Evolutionary conservation across 2,888 invertebrate genomes (phyloP).

Genomic region (Ophion ellenae): DNA sequence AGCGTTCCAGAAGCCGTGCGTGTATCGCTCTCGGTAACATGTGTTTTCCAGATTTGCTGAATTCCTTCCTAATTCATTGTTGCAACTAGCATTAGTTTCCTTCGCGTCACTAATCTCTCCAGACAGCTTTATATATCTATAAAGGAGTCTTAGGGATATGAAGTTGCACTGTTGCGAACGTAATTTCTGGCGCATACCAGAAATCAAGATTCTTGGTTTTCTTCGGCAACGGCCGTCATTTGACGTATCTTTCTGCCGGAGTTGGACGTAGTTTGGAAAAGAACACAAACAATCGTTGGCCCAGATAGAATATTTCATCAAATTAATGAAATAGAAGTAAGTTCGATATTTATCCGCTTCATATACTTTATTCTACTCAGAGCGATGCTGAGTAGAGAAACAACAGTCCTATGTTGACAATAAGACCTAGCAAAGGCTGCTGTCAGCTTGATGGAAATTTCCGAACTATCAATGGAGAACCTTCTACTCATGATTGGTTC

Average conservation of each 20-base stretch:
- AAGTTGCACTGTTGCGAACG: slow-evolving; percentile 5
- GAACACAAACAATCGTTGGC: too few species aligned
- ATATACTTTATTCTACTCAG: background rate
- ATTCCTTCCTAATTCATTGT: slow-evolving; percentile 59
- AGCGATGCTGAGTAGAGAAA: too few species aligned
- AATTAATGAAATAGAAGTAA: background rate
- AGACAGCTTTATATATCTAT: slow-evolving; percentile 18
- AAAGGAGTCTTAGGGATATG: background rate
- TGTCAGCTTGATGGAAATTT: slow-evolving; percentile 9
- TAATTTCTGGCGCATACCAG: background rate
- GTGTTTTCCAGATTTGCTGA: slow-evolving; percentile 57
- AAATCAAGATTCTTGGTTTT: slow-evolving; percentile 15
- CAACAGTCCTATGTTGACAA: too few species aligned
- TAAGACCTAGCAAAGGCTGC: background rate
- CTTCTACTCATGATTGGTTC: slow-evolving; percentile 68
- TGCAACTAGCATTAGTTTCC: slow-evolving; percentile 32
- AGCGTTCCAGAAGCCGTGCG: slow-evolving; percentile 60
- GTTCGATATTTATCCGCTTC: background rate
- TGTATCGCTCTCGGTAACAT: slow-evolving; percentile 41
- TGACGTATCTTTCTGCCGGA: slow-evolving; percentile 1
- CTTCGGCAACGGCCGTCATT: background rate
- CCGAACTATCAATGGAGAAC: slow-evolving; percentile 9
- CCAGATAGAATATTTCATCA: too few species aligned
- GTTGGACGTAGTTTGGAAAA: background rate
- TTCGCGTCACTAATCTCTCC: slow-evolving; percentile 15